These are phyloP conservation scores for Stegana nigrithorax DNA, from an alignment of 2,888 invertebrate species.

Conservation along the genomic window DNA sequence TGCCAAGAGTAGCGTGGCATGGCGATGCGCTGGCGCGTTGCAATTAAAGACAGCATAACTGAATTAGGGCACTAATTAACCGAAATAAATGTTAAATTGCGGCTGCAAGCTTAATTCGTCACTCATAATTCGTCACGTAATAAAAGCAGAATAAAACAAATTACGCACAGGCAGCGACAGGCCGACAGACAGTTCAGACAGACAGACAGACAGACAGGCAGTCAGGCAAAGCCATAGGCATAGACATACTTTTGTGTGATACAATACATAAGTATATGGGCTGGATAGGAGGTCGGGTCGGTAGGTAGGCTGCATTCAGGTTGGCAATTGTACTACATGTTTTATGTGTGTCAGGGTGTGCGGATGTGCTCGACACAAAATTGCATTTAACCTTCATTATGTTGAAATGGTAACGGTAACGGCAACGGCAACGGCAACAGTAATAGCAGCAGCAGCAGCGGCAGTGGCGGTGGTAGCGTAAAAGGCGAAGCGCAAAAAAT, in stretches of 20 bases:
- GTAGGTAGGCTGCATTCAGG: too few relatives aligned
- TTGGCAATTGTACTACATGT: too few relatives aligned
- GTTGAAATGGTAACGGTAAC: background rate
- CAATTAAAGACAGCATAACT: too few relatives aligned
- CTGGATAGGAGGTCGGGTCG: too few relatives aligned
- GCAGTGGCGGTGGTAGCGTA: background rate
- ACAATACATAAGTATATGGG: too few relatives aligned
- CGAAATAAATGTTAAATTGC: conserved; percentile 12
- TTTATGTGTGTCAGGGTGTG: too few relatives aligned
- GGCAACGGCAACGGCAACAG: background rate
- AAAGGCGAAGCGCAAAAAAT: background rate
- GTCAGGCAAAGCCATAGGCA: background rate
- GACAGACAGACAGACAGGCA: background rate
- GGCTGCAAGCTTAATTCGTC: background rate
- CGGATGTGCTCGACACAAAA: background rate
- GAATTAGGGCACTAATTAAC: conserved; percentile 4
- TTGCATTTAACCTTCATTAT: conserved; percentile 11
- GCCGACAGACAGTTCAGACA: background rate
- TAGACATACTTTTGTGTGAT: too few relatives aligned
- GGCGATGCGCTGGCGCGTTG: too few relatives aligned
- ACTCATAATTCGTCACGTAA: conserved; percentile 7
- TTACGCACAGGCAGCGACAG: too few relatives aligned
- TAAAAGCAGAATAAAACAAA: background rate
- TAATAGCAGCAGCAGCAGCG: too few relatives aligned
- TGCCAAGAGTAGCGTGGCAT: too few relatives aligned